These are phyloP conservation scores for Copidosoma aretas DNA, from an alignment of 2,888 invertebrate genomes.

Conservation along the genomic window DNA sequence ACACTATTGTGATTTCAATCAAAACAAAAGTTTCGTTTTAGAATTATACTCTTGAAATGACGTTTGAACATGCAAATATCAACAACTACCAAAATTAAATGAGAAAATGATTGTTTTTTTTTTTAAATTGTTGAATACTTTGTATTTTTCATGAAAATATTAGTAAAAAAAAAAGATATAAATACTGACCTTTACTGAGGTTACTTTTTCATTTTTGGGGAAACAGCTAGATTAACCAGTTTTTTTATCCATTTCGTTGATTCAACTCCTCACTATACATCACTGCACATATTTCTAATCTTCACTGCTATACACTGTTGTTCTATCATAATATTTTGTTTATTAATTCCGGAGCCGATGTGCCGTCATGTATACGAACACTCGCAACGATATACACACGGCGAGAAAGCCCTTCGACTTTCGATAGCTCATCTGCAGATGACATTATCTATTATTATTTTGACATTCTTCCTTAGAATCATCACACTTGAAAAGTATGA, in stretches of 20 bases:
- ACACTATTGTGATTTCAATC: neutral
- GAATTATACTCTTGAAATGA: too few species aligned
- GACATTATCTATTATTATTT: neutral
- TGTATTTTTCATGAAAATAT: neutral
- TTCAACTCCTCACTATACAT: neutral
- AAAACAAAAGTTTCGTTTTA: too few species aligned
- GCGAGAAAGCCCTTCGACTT: constrained; percentile 18
- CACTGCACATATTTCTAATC: too few species aligned
- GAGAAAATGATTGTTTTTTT: neutral
- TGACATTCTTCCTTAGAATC: neutral
- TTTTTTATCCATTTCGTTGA: neutral
- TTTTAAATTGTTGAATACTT: too few species aligned
- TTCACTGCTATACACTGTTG: too few species aligned
- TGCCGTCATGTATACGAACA: constrained; percentile 37
- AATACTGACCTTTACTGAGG: constrained; percentile 35
- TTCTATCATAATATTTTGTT: constrained; percentile 18
- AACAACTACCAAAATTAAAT: neutral
- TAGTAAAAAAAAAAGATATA: constrained; percentile 3
- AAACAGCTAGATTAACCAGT: constrained; percentile 16
- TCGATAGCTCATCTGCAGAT: constrained; percentile 32
- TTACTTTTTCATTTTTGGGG: constrained; percentile 28
- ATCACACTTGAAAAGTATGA: neutral
- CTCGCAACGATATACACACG: constrained; percentile 21
- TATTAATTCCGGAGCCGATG: constrained; percentile 19
- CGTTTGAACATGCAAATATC: too few species aligned